These are phyloP conservation scores for Pseudachorutes palmiensis DNA, from an alignment of 1,140 invertebrate genomes.

Conservation along the genomic window DNA sequence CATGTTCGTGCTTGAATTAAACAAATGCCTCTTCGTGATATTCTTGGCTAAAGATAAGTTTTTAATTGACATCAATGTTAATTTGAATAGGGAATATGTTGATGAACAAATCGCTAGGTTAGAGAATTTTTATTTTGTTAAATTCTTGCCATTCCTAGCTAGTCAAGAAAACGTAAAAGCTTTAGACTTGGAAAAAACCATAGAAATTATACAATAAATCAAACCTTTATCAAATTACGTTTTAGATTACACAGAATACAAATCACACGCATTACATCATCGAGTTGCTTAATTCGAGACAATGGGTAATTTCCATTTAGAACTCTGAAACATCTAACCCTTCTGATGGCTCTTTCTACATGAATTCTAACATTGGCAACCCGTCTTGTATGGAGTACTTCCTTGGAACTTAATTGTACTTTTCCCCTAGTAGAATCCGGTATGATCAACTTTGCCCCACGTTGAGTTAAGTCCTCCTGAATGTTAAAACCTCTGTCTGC, in stretches of 20 bases:
- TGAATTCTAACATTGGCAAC: slow-evolving; percentile 39
- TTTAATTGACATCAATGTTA: neutral
- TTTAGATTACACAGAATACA: neutral
- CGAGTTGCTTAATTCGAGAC: neutral
- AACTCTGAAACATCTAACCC: slow-evolving; percentile 39
- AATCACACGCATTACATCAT: neutral
- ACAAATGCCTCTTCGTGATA: neutral
- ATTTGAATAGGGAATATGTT: neutral
- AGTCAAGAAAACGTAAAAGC: neutral
- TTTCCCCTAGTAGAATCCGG: slow-evolving; percentile 33
- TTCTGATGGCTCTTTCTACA: slow-evolving; percentile 39
- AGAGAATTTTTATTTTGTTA: neutral
- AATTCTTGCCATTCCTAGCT: neutral
- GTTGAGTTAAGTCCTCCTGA: slow-evolving; percentile 18
- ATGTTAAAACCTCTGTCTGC: slow-evolving; percentile 37
- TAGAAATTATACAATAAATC: neutral
- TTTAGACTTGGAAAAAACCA: neutral
- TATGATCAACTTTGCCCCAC: slow-evolving; percentile 26
- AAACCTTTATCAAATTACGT: neutral
- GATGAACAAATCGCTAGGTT: neutral
- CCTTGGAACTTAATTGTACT: slow-evolving; percentile 23
- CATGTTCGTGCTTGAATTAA: neutral
- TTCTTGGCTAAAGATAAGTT: neutral
- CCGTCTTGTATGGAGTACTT: slow-evolving; percentile 33
- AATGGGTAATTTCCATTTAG: neutral